phyloP scores from a whole-genome alignment of 2,888 invertebrate genomes.

The Netelia virgata region DNA sequence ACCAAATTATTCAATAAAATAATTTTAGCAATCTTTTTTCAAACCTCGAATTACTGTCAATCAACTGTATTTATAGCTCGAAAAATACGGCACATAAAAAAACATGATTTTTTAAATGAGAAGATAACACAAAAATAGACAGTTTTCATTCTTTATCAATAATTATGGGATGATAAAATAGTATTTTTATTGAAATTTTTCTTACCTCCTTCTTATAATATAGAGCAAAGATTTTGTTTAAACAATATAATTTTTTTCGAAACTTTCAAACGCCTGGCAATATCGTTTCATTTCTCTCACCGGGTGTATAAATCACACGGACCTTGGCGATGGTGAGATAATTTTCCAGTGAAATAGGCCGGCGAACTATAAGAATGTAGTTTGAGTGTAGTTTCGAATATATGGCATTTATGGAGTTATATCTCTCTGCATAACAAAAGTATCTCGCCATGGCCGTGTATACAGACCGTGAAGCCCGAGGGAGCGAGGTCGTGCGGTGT shows the following conservation, averaged over 20 bases:
- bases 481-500: too few relatives aligned
- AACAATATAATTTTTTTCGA: not conserved
- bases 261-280: not conserved
- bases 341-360: not conserved
- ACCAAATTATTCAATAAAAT: too few relatives aligned
- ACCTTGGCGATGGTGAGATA: slow-evolving; percentile 7
- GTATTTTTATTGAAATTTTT: not conserved
- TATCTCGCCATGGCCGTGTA: too few relatives aligned
- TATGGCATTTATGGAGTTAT: not conserved
- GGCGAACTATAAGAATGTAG: not conserved
- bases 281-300: not conserved
- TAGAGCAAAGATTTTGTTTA: not conserved
- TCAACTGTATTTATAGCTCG: too few relatives aligned
- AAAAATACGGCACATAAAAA: too few relatives aligned
- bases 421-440: too few relatives aligned
- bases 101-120: too few relatives aligned
- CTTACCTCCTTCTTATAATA: not conserved
- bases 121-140: not conserved
- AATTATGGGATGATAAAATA: not conserved
- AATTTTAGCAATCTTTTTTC: too few relatives aligned
- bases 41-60: too few relatives aligned
- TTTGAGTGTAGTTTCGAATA: not conserved
- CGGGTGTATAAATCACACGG: slow-evolving; percentile 26
- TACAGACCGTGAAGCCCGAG: too few relatives aligned
- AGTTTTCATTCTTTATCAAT: not conserved